Evolutionary conservation across 2,888 invertebrate species (phyloP).

Genomic region (Phyto melanocephala): DNA sequence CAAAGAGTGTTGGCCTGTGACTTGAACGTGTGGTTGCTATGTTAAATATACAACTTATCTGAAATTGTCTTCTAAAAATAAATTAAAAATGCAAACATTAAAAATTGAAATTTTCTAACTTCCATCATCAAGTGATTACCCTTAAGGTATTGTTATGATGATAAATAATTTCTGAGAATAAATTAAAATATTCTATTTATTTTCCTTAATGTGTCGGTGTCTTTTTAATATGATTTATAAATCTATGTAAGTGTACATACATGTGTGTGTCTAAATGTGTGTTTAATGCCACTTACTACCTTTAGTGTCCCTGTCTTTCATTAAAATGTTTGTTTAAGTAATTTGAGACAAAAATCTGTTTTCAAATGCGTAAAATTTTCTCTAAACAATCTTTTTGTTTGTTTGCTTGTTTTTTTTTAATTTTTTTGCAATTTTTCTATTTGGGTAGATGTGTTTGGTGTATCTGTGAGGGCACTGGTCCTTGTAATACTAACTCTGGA

Average conservation of each 20-base stretch:
- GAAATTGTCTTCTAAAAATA: too few relatives aligned
- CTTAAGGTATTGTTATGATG: background rate
- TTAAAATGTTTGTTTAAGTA: constrained; percentile 30
- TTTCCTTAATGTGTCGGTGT: constrained; percentile 15
- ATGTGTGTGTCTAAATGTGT: background rate
- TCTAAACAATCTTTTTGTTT: constrained; percentile 10
- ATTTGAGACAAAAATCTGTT: constrained; percentile 56
- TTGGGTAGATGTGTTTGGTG: background rate
- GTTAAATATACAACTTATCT: too few relatives aligned
- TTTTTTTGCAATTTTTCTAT: constrained; percentile 5
- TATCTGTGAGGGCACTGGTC: background rate
- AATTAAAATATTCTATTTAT: constrained; percentile 7
- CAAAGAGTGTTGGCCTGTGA: too few relatives aligned
- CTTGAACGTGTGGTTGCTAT: too few relatives aligned
- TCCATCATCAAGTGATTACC: constrained; percentile 17
- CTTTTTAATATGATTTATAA: constrained; percentile 20
- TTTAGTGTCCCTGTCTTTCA: background rate
- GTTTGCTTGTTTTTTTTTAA: background rate
- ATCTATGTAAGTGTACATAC: background rate
- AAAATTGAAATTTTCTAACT: background rate
- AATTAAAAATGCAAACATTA: too few relatives aligned
- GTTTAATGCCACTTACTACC: background rate
- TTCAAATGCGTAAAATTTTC: constrained; percentile 51
- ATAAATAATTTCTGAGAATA: constrained; percentile 15
- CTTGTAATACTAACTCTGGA: background rate